phyloP scores from a whole-genome alignment of 2,888 invertebrate genomes.

The Eilema caniola region DNA sequence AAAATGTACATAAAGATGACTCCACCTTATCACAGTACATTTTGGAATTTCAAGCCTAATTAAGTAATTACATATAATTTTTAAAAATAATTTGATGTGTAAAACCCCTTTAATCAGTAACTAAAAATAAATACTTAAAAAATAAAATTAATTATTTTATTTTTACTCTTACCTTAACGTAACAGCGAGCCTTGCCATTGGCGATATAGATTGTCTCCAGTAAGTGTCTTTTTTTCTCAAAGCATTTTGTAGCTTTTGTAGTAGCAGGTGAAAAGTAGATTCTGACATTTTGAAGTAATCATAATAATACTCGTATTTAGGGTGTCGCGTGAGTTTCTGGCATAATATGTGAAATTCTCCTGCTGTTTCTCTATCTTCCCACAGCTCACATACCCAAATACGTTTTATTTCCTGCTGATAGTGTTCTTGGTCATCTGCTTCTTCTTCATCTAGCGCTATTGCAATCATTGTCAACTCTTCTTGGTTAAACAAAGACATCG shows the following conservation, averaged over 20 bases:
- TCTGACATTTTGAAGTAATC: conserved; percentile 29
- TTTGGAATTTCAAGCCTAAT: conserved; percentile 21
- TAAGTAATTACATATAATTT: conserved; percentile 13
- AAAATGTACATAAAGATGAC: conserved; percentile 22
- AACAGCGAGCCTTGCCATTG: conserved; percentile 19
- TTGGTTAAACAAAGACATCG: conserved; percentile 25
- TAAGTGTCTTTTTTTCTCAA: conserved; percentile 22
- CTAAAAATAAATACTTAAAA: conserved; percentile 13
- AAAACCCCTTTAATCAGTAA: conserved; percentile 14
- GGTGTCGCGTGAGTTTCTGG: conserved; percentile 22
- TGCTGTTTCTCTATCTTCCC: conserved; percentile 23
- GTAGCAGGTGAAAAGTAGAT: conserved; percentile 25
- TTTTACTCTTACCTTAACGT: conserved; percentile 15
- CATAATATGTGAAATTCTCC: conserved; percentile 25
- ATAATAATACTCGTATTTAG: conserved; percentile 29
- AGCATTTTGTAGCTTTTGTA: conserved; percentile 24
- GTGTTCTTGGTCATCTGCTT: conserved; percentile 17
- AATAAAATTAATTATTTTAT: conserved; percentile 10
- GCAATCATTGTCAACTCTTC: conserved; percentile 20
- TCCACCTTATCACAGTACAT: conserved; percentile 20
- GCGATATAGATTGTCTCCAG: conserved; percentile 17
- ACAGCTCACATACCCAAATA: conserved; percentile 24
- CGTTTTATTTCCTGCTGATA: conserved; percentile 15
- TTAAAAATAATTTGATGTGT: conserved; percentile 20
- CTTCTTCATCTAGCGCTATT: conserved; percentile 24